These are phyloP conservation scores for Phyllotis vaccarum DNA, from an alignment of 2,797 vertebrate species.

Conservation along the genomic window DNA sequence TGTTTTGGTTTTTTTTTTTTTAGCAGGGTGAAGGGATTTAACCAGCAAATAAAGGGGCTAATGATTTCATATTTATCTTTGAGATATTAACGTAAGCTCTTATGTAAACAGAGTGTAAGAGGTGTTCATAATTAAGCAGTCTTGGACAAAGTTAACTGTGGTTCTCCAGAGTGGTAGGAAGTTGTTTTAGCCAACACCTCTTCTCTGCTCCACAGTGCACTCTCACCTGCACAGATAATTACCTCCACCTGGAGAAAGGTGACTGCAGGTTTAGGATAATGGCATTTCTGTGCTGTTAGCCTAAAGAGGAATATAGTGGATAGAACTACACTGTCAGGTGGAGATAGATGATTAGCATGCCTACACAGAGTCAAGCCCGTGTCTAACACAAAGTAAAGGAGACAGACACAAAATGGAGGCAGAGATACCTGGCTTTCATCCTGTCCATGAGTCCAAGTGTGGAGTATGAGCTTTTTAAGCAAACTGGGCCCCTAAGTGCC, in stretches of 20 bases:
- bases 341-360: background rate
- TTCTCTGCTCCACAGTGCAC: too few relatives aligned
- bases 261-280: background rate
- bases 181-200: background rate
- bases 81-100: background rate
- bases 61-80: background rate
- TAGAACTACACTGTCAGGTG: too few relatives aligned
- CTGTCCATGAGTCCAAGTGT: background rate
- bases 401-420: background rate
- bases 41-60: background rate
- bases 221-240: background rate
- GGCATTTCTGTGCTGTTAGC: background rate
- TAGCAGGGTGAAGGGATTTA: background rate
- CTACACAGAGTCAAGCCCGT: background rate
- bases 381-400: background rate
- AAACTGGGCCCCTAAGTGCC: background rate
- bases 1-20: background rate
- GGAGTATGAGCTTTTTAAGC: background rate
- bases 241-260: background rate
- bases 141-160: background rate
- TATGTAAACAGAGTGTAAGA: background rate
- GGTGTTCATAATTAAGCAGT: background rate
- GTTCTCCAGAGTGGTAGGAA: background rate
- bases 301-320: background rate
- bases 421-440: background rate